Conservation (phyloP, 2,797 vertebrate species). For the Pantherophis alleghaniensis region DNA sequence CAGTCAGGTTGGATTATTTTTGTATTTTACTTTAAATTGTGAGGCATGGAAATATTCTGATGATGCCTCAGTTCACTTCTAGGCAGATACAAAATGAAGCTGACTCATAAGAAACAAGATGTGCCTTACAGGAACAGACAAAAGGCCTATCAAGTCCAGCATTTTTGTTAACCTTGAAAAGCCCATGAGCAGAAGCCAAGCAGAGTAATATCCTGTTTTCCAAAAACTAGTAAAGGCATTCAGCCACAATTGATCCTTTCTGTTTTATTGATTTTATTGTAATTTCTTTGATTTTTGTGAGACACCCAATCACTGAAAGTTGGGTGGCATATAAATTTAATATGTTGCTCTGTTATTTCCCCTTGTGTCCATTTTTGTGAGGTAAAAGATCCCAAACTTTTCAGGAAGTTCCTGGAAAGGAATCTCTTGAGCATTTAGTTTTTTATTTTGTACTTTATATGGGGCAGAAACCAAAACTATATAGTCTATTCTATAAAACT, state of each 20-base stretch:
- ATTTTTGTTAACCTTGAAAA: background rate
- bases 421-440: background rate
- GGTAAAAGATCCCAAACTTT: background rate
- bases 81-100: background rate
- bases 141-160: background rate
- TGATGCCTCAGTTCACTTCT: background rate
- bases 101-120: background rate
- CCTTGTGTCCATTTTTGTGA: background rate
- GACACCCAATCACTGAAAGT: background rate
- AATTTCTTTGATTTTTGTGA: background rate
- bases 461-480: background rate
- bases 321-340: background rate
- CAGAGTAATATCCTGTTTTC: background rate
- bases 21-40: background rate
- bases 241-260: background rate
- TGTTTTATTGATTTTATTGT: background rate
- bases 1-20: background rate
- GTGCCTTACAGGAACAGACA: background rate
- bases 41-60: background rate
- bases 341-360: background rate
- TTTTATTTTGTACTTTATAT: background rate
- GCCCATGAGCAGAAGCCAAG: background rate
- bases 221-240: background rate
- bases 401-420: background rate
- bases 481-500: background rate